Percentiles rank a stretch among this genome's conserved stretches.
These are phyloP conservation scores for Nasua narica DNA, from an alignment of 2,797 vertebrate genomes.

Conservation along the genomic window DNA sequence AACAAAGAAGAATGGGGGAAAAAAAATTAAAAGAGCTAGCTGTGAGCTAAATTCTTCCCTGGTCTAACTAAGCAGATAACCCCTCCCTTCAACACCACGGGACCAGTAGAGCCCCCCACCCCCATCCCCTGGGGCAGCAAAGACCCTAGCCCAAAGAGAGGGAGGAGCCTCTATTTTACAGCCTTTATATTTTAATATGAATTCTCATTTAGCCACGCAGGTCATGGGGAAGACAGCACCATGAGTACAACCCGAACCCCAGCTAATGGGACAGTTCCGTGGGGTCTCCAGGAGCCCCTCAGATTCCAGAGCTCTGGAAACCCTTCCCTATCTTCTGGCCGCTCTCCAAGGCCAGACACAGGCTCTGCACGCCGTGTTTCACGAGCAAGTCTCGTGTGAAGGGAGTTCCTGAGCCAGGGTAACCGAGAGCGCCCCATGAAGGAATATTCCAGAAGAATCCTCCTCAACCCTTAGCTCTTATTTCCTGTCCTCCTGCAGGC, in stretches of 20 bases:
- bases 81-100: not conserved
- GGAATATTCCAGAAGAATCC: not conserved
- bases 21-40: not conserved
- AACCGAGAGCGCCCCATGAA: slow-evolving; percentile 23
- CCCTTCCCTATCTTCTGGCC: not conserved
- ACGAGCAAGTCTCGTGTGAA: not conserved
- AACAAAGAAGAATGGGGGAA: not conserved
- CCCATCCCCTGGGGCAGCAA: not conserved
- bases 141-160: not conserved
- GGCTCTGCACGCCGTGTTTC: slow-evolving; percentile 19
- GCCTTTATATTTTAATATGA: not conserved
- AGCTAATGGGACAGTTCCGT: slow-evolving; percentile 1
- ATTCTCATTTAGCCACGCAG: slow-evolving; percentile 33
- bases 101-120: not conserved
- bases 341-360: slow-evolving; percentile 36
- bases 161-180: not conserved
- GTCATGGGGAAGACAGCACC: not conserved
- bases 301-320: slow-evolving; percentile 8
- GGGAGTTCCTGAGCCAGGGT: not conserved
- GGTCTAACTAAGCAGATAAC: not conserved
- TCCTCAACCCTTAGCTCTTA: not conserved
- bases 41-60: not conserved
- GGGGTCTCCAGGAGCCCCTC: not conserved
- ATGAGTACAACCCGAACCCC: not conserved
- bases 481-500: slow-evolving; percentile 5